A percentile compares a stretch with the other conserved stretches of the same genome.
phyloP scores from a whole-genome alignment of 2,113 vertebrate genomes.

The Melozone crissalis region DNA sequence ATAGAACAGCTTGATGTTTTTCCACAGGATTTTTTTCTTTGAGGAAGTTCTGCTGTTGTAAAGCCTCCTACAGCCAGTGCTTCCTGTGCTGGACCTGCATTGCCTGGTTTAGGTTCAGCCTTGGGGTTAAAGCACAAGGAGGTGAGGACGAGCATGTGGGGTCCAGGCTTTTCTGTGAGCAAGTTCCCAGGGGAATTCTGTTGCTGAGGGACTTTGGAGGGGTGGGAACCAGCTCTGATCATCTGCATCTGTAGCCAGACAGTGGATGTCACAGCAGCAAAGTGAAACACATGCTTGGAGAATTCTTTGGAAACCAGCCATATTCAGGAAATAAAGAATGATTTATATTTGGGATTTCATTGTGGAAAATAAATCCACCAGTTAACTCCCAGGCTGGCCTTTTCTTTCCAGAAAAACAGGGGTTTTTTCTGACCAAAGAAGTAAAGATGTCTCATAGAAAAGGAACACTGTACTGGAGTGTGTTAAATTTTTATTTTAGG shows the following conservation, averaged over 20 bases:
- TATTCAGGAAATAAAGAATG: background rate
- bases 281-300: background rate
- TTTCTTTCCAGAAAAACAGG: background rate
- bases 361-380: background rate
- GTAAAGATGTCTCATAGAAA: background rate
- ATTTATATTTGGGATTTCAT: background rate
- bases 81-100: background rate
- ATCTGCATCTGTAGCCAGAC: background rate
- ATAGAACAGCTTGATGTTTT: background rate
- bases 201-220: background rate
- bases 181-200: background rate
- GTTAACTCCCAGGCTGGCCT: background rate
- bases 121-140: background rate
- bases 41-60: background rate
- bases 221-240: background rate
- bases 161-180: background rate
- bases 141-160: background rate
- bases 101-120: background rate
- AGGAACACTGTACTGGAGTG: background rate
- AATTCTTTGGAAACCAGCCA: background rate
- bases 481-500: background rate
- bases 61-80: background rate
- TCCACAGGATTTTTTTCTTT: background rate
- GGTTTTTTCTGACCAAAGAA: background rate
- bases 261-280: background rate